A percentile compares a stretch with the other conserved stretches of the same genome.
Conservation (phyloP, 2,888 invertebrate species). For the Nymphalis polychloros region DNA sequence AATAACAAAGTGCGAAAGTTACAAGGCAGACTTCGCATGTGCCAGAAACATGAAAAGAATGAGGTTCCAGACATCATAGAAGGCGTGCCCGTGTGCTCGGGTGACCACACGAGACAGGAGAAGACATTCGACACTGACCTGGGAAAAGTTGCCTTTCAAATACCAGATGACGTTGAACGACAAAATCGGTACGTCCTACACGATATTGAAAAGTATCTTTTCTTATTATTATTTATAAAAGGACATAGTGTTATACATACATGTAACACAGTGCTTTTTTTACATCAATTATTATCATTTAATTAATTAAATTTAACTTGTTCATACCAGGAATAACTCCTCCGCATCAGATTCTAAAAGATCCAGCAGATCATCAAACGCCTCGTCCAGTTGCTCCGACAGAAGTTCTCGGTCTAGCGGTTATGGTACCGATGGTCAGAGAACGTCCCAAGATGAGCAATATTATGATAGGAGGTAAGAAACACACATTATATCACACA, state of each 20-base stretch:
- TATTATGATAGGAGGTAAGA: constrained; percentile 69
- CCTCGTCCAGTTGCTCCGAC: constrained; percentile 73
- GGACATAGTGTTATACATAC: too few relatives aligned
- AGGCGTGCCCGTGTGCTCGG: constrained; percentile 75
- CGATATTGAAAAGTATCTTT: too few relatives aligned
- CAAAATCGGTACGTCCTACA: constrained; percentile 57
- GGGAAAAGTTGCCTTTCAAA: constrained; percentile 64
- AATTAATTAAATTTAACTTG: background rate
- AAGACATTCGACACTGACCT: constrained; percentile 57
- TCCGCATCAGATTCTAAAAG: constrained; percentile 61
- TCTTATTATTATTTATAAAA: too few relatives aligned
- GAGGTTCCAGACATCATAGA: constrained; percentile 80
- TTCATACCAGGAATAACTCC: constrained; percentile 21
- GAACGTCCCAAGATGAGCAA: constrained; percentile 62
- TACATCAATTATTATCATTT: too few relatives aligned
- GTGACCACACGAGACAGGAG: constrained; percentile 57
- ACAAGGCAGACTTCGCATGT: constrained; percentile 65
- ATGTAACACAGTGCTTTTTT: too few relatives aligned
- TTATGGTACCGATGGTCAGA: constrained; percentile 68
- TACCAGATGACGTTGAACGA: constrained; percentile 62
- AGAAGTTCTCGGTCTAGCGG: constrained; percentile 75
- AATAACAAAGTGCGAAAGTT: constrained; percentile 66
- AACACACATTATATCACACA: background rate
- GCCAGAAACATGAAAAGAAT: constrained; percentile 73
- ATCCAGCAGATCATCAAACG: constrained; percentile 71